These are phyloP conservation scores for Notiomystis cincta DNA, from an alignment of 2,113 vertebrate genomes.

Conservation along the genomic window DNA sequence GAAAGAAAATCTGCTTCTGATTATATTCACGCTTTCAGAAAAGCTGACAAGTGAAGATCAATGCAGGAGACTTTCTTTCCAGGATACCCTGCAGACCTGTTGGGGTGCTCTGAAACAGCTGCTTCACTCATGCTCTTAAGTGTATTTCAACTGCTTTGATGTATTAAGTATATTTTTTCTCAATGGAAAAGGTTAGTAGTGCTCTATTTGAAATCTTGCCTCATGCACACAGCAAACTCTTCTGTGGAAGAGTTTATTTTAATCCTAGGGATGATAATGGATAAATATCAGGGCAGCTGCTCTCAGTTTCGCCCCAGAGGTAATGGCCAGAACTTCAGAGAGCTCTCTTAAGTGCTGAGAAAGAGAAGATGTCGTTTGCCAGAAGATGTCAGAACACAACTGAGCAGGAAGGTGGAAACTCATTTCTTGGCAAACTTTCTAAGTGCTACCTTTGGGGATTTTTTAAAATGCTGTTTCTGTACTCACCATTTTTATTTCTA, in stretches of 20 bases:
- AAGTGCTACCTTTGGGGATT: neutral
- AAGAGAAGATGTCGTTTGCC: neutral
- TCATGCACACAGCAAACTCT: neutral
- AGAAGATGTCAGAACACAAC: neutral
- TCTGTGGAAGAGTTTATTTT: neutral
- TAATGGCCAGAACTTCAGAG: neutral
- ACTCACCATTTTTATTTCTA: neutral
- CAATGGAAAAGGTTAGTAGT: neutral
- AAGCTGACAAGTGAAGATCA: neutral
- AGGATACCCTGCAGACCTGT: neutral
- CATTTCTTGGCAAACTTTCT: neutral
- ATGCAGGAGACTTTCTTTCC: neutral
- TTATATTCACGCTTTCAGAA: neutral
- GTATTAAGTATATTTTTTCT: neutral
- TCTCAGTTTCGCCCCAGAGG: neutral
- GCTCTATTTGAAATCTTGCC: neutral
- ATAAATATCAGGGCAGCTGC: neutral
- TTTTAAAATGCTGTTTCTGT: neutral
- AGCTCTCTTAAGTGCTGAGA: neutral
- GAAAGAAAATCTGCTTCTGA: neutral
- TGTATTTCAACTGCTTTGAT: neutral
- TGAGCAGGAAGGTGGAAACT: neutral
- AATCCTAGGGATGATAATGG: neutral
- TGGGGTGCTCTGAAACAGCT: neutral
- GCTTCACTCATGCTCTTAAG: neutral